Conservation (phyloP, 2,888 invertebrate genomes). For the Epistrophella euchroma region DNA sequence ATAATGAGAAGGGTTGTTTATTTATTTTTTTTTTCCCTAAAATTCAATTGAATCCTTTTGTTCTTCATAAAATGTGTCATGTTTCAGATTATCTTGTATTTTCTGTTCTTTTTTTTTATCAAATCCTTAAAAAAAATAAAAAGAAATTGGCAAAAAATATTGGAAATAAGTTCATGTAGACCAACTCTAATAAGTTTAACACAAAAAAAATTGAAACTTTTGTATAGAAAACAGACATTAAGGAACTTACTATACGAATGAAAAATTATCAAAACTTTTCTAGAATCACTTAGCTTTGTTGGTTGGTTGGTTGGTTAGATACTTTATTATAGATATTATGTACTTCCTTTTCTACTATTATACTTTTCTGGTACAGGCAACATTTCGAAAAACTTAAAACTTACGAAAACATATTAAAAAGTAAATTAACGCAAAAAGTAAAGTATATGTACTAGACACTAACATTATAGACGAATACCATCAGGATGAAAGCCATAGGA, state of each 20-base stretch:
- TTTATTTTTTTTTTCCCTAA: not conserved
- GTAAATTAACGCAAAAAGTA: conserved; percentile 65
- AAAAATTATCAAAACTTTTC: conserved; percentile 69
- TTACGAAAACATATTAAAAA: conserved; percentile 73
- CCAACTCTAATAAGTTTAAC: not conserved
- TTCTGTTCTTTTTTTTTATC: not conserved
- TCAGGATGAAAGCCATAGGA: not conserved
- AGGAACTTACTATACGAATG: conserved; percentile 36
- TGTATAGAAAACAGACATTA: not conserved
- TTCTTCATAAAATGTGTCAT: conserved; percentile 50
- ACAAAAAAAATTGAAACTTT: conserved; percentile 6
- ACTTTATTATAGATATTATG: not conserved
- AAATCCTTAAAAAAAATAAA: not conserved
- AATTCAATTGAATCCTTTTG: conserved; percentile 50
- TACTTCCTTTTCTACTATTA: not conserved
- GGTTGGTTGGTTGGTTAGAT: conserved; percentile 38
- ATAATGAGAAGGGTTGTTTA: conserved; percentile 10
- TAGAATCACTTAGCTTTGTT: conserved; percentile 67
- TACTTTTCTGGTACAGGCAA: conserved; percentile 34
- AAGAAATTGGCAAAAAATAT: conserved; percentile 34
- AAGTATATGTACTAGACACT: conserved; percentile 12
- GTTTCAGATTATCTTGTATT: conserved; percentile 17
- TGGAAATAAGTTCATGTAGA: conserved; percentile 26
- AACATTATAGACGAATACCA: not conserved
- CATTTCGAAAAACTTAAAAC: conserved; percentile 62